Evolutionary conservation across 2,888 invertebrate species (phyloP).

Genomic region (Schizotus pectinicornis): DNA sequence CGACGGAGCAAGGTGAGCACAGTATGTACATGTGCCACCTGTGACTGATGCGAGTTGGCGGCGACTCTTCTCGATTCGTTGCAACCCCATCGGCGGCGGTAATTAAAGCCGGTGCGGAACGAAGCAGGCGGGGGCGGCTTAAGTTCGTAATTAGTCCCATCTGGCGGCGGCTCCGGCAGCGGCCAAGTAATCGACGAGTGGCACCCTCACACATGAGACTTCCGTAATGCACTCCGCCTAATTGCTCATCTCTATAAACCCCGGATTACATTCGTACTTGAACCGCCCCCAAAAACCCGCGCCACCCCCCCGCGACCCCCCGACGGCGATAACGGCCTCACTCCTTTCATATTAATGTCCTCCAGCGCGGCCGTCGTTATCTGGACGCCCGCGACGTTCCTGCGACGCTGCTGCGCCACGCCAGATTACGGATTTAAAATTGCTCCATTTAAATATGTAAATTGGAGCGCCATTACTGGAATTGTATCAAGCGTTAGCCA

Average conservation of each 20-base stretch:
- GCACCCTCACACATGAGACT: slow-evolving; percentile 60
- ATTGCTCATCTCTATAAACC: slow-evolving; percentile 57
- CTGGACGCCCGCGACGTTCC: slow-evolving; percentile 35
- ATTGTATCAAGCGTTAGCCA: slow-evolving; percentile 33
- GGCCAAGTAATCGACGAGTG: slow-evolving; percentile 58
- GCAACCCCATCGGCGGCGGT: slow-evolving; percentile 25
- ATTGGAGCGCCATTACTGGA: slow-evolving; percentile 42
- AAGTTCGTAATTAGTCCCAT: slow-evolving; percentile 61
- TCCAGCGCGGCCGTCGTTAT: slow-evolving; percentile 35
- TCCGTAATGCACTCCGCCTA: slow-evolving; percentile 54
- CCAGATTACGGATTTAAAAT: slow-evolving; percentile 48
- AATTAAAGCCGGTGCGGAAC: slow-evolving; percentile 19
- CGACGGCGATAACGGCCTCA: slow-evolving; percentile 29
- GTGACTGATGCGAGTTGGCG: slow-evolving; percentile 27
- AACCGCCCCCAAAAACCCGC: slow-evolving; percentile 17
- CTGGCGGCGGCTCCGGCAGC: slow-evolving; percentile 56
- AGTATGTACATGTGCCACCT: slow-evolving; percentile 14
- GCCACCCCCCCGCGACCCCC: slow-evolving; percentile 9
- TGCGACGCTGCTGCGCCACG: slow-evolving; percentile 35
- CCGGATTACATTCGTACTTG: slow-evolving; percentile 50
- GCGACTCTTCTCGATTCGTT: neutral
- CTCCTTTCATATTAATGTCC: slow-evolving; percentile 37
- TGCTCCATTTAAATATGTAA: slow-evolving; percentile 49
- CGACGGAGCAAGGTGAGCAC: neutral
- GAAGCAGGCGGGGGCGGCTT: slow-evolving; percentile 47